Evolutionary conservation across 2,888 invertebrate genomes (phyloP), one percentile per base, ranked within the genome.

Genomic region (Subacronicta megacephala): DNA sequence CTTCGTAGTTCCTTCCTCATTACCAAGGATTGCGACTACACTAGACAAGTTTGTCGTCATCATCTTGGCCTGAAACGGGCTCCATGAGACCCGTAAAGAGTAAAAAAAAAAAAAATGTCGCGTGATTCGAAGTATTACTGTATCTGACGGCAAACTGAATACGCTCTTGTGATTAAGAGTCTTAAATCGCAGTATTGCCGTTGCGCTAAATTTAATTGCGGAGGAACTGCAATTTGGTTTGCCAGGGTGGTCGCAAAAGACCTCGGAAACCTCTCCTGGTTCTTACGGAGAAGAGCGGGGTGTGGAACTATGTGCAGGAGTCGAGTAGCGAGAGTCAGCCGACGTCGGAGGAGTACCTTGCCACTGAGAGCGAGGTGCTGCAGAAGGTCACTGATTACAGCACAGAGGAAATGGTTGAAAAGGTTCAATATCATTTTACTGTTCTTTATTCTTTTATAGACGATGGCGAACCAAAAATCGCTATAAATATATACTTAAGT

Each of bases 301-400:
- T 57, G 33, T 76, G 66, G 73, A 15, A 58, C 16, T 65, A 53
- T 67, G 54, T 64, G 47, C 72, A 79, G 79, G 75, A 53, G 1
- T 68, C 75, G 3, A 72, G 50, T 15, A 68, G 59, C 15, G 72
- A 45, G 26, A 53, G 41, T 9, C 47, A 29, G 1, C 15, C 63
- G 1, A 54, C 56, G n/a, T 47, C 50, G 0, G 75, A 78, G 0
- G 80, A 78, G 7, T 77, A 81, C 26, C 49, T 88, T 3, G 81
- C 77, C 0, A 78, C 86, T 0, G 92, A 89, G 50, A 93, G 92
- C 55, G 93, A 93, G 73, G 78, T 91, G 12, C 65, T 93, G 58
- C 90, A 93, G 75, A 89, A 88, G 62, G 78, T 93, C 50, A 92
- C 90, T 0, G 89, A 93, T 58, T 93, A 93, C 67, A 88, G 84